Evolutionary conservation across 2,888 invertebrate genomes (phyloP).

Genomic region (Caprella mutica): DNA sequence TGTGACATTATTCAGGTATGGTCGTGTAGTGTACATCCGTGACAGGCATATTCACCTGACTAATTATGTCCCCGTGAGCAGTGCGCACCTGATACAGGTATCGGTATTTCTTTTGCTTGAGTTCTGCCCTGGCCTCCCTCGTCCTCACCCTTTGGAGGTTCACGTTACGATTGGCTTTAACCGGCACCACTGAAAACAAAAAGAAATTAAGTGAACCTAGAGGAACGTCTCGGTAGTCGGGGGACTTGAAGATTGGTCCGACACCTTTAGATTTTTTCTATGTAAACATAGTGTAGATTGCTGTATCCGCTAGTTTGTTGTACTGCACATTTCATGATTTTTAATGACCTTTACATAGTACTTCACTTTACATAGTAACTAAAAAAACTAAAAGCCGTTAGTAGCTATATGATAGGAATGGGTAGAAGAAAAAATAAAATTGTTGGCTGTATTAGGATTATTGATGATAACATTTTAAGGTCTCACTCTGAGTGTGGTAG

Average conservation of each 20-base stretch:
- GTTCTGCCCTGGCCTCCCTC: constrained; percentile 64
- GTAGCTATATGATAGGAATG: background rate
- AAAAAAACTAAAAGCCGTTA: too few relatives aligned
- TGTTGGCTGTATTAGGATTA: too few relatives aligned
- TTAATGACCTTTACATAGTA: too few relatives aligned
- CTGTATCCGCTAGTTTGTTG: too few relatives aligned
- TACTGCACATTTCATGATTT: too few relatives aligned
- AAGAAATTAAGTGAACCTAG: too few relatives aligned
- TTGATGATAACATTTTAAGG: background rate
- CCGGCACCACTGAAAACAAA: constrained; percentile 43
- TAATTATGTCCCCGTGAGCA: constrained; percentile 78
- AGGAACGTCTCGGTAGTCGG: too few relatives aligned
- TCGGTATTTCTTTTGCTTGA: constrained; percentile 79
- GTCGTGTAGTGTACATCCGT: constrained; percentile 12
- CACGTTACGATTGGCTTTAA: constrained; percentile 44
- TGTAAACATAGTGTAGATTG: too few relatives aligned
- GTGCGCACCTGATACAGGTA: constrained; percentile 84
- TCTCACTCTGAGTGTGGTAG: constrained; percentile 42
- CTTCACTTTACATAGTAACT: too few relatives aligned
- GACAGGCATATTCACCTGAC: constrained; percentile 47
- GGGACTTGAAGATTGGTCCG: too few relatives aligned
- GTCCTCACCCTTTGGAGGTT: constrained; percentile 48
- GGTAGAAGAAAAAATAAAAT: background rate
- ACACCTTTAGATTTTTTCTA: too few relatives aligned
- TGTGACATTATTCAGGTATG: constrained; percentile 3